phyloP scores from a whole-genome alignment of 2,888 invertebrate species.

The Machimus atricapillus region DNA sequence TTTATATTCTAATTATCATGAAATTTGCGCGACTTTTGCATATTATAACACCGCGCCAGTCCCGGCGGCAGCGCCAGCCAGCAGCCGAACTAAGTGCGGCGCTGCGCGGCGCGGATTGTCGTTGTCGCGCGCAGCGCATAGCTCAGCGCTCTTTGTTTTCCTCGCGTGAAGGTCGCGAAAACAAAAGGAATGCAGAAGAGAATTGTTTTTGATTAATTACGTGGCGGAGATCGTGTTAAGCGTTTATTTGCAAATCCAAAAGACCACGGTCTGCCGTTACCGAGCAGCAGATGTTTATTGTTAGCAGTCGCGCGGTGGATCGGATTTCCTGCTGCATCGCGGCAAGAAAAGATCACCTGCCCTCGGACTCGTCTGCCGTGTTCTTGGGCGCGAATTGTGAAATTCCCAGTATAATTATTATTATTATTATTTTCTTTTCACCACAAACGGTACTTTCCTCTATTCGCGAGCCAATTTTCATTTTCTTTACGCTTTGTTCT shows the following conservation, averaged over 20 bases:
- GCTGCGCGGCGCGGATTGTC: neutral
- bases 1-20: constrained; percentile 35
- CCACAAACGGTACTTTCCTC: neutral
- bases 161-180: constrained; percentile 21
- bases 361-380: neutral
- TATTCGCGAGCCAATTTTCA: neutral
- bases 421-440: neutral
- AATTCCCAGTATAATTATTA: neutral
- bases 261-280: neutral
- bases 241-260: constrained; percentile 27
- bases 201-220: constrained; percentile 36
- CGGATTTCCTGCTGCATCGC: constrained; percentile 4
- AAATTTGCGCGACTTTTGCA: constrained; percentile 26
- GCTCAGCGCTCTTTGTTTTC: constrained; percentile 21
- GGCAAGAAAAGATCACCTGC: neutral
- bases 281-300: constrained; percentile 2
- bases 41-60: neutral
- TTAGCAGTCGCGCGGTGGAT: neutral
- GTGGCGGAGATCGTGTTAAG: constrained; percentile 23
- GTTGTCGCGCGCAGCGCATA: neutral
- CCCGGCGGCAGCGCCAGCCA: neutral
- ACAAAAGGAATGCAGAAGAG: constrained; percentile 35
- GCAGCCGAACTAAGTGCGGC: neutral
- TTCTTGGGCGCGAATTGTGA: neutral
- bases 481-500: neutral